Conservation (phyloP, 2,113 vertebrate species). For the Lucifuga dentata region DNA sequence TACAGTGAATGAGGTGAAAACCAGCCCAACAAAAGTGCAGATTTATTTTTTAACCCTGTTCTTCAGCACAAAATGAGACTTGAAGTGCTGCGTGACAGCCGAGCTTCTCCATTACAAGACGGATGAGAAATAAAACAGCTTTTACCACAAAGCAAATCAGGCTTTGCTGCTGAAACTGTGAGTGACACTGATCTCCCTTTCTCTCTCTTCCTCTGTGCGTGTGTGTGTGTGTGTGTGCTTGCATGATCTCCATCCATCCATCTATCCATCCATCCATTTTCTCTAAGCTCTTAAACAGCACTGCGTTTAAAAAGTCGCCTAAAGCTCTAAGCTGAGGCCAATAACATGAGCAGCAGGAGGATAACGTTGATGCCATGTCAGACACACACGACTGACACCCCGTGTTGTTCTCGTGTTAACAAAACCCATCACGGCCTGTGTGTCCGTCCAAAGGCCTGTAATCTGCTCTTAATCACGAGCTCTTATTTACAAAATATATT, state of each 20-base stretch:
- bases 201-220: slow-evolving; percentile 52
- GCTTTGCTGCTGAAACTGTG: slow-evolving; percentile 70
- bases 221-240: slow-evolving; percentile 32
- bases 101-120: slow-evolving; percentile 73
- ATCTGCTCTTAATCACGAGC: slow-evolving; percentile 83
- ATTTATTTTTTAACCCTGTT: slow-evolving; percentile 12
- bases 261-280: slow-evolving; percentile 79
- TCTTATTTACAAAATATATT: slow-evolving; percentile 77
- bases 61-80: slow-evolving; percentile 44
- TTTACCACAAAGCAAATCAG: slow-evolving; percentile 79
- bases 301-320: slow-evolving; percentile 80
- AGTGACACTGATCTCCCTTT: slow-evolving; percentile 79
- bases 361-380: slow-evolving; percentile 83
- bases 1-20: slow-evolving; percentile 15
- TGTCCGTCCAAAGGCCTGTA: slow-evolving; percentile 74
- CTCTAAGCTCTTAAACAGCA: slow-evolving; percentile 81
- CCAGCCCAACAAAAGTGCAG: slow-evolving; percentile 31
- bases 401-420: slow-evolving; percentile 77
- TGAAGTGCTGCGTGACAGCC: slow-evolving; percentile 60
- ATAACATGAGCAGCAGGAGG: slow-evolving; percentile 80
- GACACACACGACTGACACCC: slow-evolving; percentile 77
- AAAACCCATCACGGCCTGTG: slow-evolving; percentile 79
- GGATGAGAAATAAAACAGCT: slow-evolving; percentile 78
- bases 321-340: slow-evolving; percentile 81
- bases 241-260: slow-evolving; percentile 68